These are phyloP conservation scores for Schizopygopsis malacanthus DNA, from an alignment of 2,797 vertebrate genomes.

Conservation along the genomic window DNA sequence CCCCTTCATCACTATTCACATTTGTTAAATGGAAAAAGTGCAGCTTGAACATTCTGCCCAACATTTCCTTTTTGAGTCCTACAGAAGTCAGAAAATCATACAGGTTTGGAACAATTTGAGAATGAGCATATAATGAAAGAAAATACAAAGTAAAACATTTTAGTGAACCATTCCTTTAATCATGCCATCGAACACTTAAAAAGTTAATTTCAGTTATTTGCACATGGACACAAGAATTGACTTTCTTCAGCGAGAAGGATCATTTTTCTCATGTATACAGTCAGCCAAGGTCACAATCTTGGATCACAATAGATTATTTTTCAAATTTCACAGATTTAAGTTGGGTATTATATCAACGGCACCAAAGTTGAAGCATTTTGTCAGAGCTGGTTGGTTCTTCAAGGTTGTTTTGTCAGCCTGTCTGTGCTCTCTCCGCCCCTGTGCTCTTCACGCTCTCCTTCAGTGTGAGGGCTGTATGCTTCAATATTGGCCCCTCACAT, in stretches of 20 bases:
- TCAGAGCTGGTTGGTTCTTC: constrained; percentile 28
- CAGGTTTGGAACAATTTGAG: not conserved
- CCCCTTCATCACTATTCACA: not conserved
- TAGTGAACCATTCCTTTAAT: not conserved
- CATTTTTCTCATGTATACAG: not conserved
- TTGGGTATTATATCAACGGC: constrained; percentile 29
- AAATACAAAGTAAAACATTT: not conserved
- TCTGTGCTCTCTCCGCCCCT: constrained; percentile 16
- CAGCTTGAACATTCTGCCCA: too few relatives aligned
- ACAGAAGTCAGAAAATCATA: not conserved
- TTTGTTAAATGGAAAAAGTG: not conserved
- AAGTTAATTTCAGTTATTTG: not conserved
- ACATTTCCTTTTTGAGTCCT: not conserved
- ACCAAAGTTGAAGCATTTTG: constrained; percentile 11
- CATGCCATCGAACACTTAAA: not conserved
- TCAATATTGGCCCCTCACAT: constrained; percentile 38
- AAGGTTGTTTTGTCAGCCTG: constrained; percentile 35
- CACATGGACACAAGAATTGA: not conserved
- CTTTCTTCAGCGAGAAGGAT: not conserved
- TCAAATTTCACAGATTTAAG: not conserved
- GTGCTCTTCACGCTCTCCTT: constrained; percentile 29
- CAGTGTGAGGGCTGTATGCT: constrained; percentile 33
- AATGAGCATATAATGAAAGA: not conserved
- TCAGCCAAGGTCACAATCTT: constrained; percentile 23
- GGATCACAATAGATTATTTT: constrained; percentile 31